Conservation (phyloP, 2,113 vertebrate genomes). For the Cryptomyrus ogoouensis region DNA sequence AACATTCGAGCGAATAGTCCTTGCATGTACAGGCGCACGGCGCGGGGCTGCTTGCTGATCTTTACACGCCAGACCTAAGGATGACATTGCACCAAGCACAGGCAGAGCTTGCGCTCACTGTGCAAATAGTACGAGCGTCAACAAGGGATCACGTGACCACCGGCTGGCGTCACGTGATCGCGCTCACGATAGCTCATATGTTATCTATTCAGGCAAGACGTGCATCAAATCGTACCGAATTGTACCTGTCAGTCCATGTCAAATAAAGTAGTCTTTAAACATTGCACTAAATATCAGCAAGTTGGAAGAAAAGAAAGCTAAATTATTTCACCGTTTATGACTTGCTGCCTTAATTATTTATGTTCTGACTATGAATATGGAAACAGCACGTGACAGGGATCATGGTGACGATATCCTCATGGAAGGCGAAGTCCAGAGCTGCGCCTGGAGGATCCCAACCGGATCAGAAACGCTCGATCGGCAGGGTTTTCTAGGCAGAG, state of each 20-base stretch:
- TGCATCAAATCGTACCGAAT: not conserved
- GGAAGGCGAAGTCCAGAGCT: not conserved
- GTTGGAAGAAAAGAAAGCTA: not conserved
- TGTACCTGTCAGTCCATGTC: not conserved
- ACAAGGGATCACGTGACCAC: slow-evolving; percentile 56
- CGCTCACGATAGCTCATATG: not conserved
- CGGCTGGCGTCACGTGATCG: slow-evolving; percentile 45
- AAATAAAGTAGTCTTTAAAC: not conserved
- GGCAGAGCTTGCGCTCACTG: slow-evolving; percentile 29
- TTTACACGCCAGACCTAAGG: slow-evolving; percentile 18
- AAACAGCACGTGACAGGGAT: not conserved
- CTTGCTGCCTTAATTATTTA: not conserved
- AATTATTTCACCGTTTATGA: not conserved
- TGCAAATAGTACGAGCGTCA: slow-evolving; percentile 44
- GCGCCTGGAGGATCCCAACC: not conserved
- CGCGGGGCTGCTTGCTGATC: not conserved
- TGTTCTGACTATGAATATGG: not conserved
- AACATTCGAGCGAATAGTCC: not conserved
- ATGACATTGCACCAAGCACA: slow-evolving; percentile 57
- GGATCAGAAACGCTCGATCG: not conserved
- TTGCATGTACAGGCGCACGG: not conserved
- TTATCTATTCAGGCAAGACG: not conserved
- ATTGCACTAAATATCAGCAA: not conserved
- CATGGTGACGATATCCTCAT: not conserved
- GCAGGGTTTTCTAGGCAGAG: not conserved